Percentiles rank a stretch among this genome's conserved stretches.
phyloP scores from a whole-genome alignment of 2,113 vertebrate species.

The Forbesichthys agassizii region DNA sequence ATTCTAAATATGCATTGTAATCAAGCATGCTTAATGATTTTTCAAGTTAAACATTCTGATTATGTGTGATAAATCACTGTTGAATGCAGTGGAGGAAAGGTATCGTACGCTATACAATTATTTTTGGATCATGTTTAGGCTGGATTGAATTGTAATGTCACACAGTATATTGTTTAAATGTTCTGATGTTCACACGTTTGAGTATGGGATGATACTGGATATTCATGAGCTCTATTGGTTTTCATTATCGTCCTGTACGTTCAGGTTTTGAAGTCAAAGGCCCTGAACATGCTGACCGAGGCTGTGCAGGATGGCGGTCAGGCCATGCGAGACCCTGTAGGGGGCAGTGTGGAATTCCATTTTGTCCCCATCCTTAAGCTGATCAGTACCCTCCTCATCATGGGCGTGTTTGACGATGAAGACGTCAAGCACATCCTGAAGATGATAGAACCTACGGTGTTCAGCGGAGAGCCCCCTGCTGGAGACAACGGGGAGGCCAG shows the following conservation, averaged over 20 bases:
- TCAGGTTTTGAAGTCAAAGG: slow-evolving; percentile 80
- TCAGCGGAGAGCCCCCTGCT: slow-evolving; percentile 65
- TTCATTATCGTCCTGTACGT: slow-evolving; percentile 45
- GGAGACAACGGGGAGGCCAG: slow-evolving; percentile 46
- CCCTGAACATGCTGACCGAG: slow-evolving; percentile 89
- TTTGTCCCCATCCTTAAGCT: slow-evolving; percentile 92
- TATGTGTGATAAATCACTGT: too few relatives aligned
- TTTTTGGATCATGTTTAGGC: too few relatives aligned
- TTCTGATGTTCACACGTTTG: too few relatives aligned
- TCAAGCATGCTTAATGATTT: too few relatives aligned
- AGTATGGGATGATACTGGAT: too few relatives aligned
- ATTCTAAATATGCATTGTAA: too few relatives aligned
- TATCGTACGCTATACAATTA: too few relatives aligned
- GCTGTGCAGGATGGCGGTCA: slow-evolving; percentile 89
- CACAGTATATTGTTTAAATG: too few relatives aligned
- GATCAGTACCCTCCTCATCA: slow-evolving; percentile 90
- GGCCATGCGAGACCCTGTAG: slow-evolving; percentile 90
- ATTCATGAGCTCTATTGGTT: too few relatives aligned
- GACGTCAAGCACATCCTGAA: slow-evolving; percentile 86
- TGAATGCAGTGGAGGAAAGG: too few relatives aligned
- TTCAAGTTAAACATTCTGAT: too few relatives aligned
- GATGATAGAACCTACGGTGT: slow-evolving; percentile 89
- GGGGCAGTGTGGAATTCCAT: slow-evolving; percentile 94
- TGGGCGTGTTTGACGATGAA: slow-evolving; percentile 87
- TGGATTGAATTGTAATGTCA: too few relatives aligned